Conservation (phyloP, 2,113 vertebrate genomes). For the Lethenteron reissneri region DNA sequence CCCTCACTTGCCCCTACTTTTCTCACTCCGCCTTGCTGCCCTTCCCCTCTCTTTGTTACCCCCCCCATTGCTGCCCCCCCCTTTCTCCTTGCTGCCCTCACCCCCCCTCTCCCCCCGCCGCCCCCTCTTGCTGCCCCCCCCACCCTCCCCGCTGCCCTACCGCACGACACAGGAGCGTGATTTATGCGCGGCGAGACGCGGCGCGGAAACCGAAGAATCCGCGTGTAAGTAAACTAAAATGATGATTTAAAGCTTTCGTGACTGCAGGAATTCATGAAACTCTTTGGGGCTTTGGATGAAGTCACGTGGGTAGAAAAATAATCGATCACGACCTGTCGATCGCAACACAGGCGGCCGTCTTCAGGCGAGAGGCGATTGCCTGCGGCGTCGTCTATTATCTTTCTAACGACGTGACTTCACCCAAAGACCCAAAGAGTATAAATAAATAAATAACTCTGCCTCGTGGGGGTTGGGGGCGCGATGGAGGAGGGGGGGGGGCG, state of each 20-base stretch:
- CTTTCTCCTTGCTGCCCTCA: not conserved
- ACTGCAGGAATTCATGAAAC: not conserved
- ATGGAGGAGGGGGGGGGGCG: not conserved
- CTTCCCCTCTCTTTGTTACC: not conserved
- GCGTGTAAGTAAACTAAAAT: not conserved
- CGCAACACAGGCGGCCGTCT: not conserved
- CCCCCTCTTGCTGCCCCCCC: not conserved
- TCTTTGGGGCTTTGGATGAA: not conserved
- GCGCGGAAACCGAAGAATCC: not conserved
- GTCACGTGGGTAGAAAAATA: not conserved
- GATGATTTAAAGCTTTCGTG: too few relatives aligned
- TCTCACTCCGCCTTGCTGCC: not conserved
- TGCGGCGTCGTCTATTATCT: slow-evolving; percentile 7
- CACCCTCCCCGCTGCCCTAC: slow-evolving; percentile 12
- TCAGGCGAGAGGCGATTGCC: not conserved
- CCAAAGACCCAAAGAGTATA: slow-evolving; percentile 14
- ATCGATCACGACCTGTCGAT: not conserved
- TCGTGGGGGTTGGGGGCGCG: not conserved
- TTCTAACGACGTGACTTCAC: slow-evolving; percentile 16
- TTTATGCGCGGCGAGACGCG: too few relatives aligned
- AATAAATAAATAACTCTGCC: slow-evolving; percentile 7
- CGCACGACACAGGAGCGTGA: too few relatives aligned
- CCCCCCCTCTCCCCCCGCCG: not conserved
- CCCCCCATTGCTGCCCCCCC: not conserved
- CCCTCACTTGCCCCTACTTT: too few relatives aligned